These are phyloP conservation scores for Enteromius treurensis DNA, from an alignment of 2,797 vertebrate species.

Conservation along the genomic window DNA sequence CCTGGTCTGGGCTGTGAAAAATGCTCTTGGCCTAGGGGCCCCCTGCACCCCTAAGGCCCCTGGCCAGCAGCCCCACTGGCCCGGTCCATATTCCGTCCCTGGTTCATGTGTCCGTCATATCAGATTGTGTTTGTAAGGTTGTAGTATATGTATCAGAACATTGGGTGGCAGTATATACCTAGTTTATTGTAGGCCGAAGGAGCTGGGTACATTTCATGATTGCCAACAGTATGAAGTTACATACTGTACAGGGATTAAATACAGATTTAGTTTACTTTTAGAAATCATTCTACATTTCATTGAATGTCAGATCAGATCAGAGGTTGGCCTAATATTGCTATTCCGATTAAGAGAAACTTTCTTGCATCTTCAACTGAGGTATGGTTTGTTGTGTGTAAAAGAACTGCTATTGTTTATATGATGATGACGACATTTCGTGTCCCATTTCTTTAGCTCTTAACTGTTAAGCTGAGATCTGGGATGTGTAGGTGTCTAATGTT, in stretches of 20 bases:
- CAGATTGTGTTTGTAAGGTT: not conserved
- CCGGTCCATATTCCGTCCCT: too few species aligned
- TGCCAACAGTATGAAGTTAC: not conserved
- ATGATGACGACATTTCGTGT: not conserved
- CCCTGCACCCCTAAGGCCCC: too few species aligned
- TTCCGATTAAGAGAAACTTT: not conserved
- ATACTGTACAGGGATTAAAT: not conserved
- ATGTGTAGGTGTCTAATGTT: not conserved
- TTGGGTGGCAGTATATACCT: constrained; percentile 7
- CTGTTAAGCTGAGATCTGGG: not conserved
- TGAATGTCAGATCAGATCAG: not conserved
- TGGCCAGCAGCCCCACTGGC: too few species aligned
- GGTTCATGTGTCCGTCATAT: not conserved
- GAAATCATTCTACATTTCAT: not conserved
- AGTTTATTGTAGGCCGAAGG: not conserved
- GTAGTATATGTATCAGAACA: constrained; percentile 22
- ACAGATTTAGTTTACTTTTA: not conserved
- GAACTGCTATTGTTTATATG: not conserved
- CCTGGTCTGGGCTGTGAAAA: too few species aligned
- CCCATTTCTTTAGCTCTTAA: not conserved
- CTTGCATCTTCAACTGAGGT: not conserved
- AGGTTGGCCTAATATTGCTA: not conserved
- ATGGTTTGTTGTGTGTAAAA: not conserved
- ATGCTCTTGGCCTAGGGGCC: too few species aligned
- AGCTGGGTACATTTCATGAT: not conserved